Percentiles rank a stretch among this genome's conserved stretches.
Evolutionary conservation across 2,113 vertebrate genomes (phyloP).

Genomic region (Butastur rufipennis): DNA sequence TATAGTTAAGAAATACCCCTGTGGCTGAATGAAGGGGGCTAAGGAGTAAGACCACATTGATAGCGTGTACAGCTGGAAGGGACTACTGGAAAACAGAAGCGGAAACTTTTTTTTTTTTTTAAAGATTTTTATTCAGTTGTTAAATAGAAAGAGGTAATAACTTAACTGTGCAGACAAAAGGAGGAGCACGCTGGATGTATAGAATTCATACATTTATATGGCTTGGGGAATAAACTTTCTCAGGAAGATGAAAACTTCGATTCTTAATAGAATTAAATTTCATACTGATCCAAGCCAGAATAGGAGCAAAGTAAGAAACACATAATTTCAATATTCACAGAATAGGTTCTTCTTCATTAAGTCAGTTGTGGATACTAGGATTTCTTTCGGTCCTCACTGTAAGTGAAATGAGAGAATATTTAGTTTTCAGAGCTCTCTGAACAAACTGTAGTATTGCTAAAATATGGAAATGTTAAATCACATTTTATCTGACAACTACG

Average conservation of each 20-base stretch:
- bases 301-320: constrained; percentile 13
- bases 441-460: not conserved
- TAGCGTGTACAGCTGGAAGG: not conserved
- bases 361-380: not conserved
- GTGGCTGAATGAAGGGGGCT: not conserved
- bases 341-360: not conserved
- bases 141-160: constrained; percentile 63
- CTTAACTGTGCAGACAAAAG: constrained; percentile 38
- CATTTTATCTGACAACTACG: not conserved
- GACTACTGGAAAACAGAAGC: not conserved
- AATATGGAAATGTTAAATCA: not conserved
- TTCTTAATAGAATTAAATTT: constrained; percentile 40
- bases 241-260: not conserved
- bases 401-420: not conserved
- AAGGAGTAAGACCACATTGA: not conserved
- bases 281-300: constrained; percentile 18
- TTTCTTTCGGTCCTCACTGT: constrained; percentile 15
- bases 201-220: not conserved
- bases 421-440: not conserved
- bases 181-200: not conserved
- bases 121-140: constrained; percentile 51
- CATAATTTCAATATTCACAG: constrained; percentile 30
- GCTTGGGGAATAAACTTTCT: constrained; percentile 3
- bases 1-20: not conserved
- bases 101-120: not conserved